Evolutionary conservation across 1,140 invertebrate species (phyloP).

Genomic region (Trichoplusia ni): DNA sequence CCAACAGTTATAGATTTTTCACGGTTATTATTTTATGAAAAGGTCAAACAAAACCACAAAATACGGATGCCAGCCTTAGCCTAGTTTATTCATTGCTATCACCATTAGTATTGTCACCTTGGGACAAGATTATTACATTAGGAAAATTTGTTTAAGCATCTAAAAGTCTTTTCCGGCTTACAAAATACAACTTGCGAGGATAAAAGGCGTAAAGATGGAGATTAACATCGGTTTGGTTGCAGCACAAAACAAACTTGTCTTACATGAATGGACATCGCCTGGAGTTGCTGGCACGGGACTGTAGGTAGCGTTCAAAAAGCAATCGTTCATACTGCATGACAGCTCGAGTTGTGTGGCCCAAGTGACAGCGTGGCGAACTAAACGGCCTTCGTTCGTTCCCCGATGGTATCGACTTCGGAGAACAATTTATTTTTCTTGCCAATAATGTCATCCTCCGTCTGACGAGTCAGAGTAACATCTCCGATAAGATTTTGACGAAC

Average conservation of each 20-base stretch:
- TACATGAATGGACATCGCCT: constrained; percentile 46
- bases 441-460: not conserved
- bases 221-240: constrained; percentile 46
- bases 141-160: too few species aligned
- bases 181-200: constrained; percentile 7
- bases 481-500: not conserved
- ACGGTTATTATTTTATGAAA: constrained; percentile 11
- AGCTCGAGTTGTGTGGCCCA: constrained; percentile 49
- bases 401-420: constrained; percentile 22
- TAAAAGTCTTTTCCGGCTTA: constrained; percentile 17
- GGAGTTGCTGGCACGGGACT: constrained; percentile 26
- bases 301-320: constrained; percentile 45
- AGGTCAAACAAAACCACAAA: too few species aligned
- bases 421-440: constrained; percentile 20
- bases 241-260: constrained; percentile 44
- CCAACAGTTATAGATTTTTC: constrained; percentile 14
- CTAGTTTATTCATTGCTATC: too few species aligned
- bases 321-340: constrained; percentile 58
- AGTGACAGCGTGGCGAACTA: constrained; percentile 26
- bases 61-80: too few species aligned
- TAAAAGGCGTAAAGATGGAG: constrained; percentile 30
- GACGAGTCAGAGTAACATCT: not conserved
- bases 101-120: too few species aligned
- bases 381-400: constrained; percentile 4
- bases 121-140: too few species aligned